These are phyloP conservation scores for Andricus grossulariae DNA, from an alignment of 1,140 invertebrate species.

Conservation along the genomic window DNA sequence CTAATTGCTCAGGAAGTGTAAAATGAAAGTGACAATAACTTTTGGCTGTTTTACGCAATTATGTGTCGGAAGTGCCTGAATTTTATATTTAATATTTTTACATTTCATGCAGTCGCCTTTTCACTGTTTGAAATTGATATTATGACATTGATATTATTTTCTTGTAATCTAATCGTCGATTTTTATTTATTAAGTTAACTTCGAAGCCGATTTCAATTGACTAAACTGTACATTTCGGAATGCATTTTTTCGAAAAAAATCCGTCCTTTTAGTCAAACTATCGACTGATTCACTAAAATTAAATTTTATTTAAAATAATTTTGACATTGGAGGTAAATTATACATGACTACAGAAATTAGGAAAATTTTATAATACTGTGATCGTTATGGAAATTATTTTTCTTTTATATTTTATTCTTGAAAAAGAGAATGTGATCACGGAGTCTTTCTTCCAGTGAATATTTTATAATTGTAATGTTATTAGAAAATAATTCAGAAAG, in stretches of 20 bases:
- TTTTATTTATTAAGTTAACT: no score
- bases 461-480: neutral
- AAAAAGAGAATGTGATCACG: neutral
- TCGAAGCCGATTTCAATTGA: no score
- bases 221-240: neutral
- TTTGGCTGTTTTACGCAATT: constrained; percentile 20
- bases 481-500: neutral
- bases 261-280: constrained; percentile 23
- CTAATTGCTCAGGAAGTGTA: constrained; percentile 29
- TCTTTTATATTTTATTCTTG: constrained; percentile 27
- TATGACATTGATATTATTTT: no score
- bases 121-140: constrained; percentile 4
- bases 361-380: constrained; percentile 24
- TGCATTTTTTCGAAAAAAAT: constrained; percentile 35
- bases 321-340: constrained; percentile 36
- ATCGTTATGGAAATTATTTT: constrained; percentile 31
- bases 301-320: constrained; percentile 26
- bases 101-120: constrained; percentile 32
- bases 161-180: no score
- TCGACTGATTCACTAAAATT: constrained; percentile 9
- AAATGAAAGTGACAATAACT: constrained; percentile 9
- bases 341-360: no score
- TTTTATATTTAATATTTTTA: constrained; percentile 34
- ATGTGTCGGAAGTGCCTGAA: neutral
- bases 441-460: neutral